These are phyloP conservation scores for Polyommatus iphigenia DNA, from an alignment of 2,888 invertebrate genomes.

Conservation along the genomic window DNA sequence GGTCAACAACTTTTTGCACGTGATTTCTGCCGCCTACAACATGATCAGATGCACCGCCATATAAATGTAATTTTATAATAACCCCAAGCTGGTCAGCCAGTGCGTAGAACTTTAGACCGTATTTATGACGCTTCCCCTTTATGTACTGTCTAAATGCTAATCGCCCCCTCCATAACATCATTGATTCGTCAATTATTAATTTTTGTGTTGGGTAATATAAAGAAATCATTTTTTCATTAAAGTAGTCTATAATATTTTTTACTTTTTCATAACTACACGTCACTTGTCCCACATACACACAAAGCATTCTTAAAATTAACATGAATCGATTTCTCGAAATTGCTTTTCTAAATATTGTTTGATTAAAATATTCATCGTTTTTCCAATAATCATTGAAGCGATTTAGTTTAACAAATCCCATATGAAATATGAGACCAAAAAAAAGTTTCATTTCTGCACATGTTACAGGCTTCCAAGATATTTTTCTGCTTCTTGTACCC, in stretches of 20 bases:
- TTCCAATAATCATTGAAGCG: constrained; percentile 22
- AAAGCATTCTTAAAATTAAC: constrained; percentile 38
- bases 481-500: too few relatives aligned
- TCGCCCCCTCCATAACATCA: constrained; percentile 42
- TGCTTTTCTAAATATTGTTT: constrained; percentile 30
- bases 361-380: constrained; percentile 14
- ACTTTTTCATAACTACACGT: constrained; percentile 37
- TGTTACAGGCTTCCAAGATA: too few relatives aligned
- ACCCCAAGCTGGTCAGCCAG: constrained; percentile 40
- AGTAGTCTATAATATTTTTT: constrained; percentile 38
- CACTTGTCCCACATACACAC: constrained; percentile 35
- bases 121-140: constrained; percentile 40
- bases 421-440: too few relatives aligned
- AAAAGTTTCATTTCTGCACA: too few relatives aligned
- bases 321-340: constrained; percentile 38
- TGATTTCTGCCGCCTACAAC: constrained; percentile 41
- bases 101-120: constrained; percentile 41
- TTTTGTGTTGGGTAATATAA: constrained; percentile 38
- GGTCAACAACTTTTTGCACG: constrained; percentile 40
- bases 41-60: constrained; percentile 40
- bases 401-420: constrained; percentile 25
- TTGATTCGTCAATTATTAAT: constrained; percentile 37
- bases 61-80: constrained; percentile 40
- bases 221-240: constrained; percentile 35
- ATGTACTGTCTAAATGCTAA: constrained; percentile 40